phyloP scores from a whole-genome alignment of 2,888 invertebrate species.

The Drosophila meridiana region DNA sequence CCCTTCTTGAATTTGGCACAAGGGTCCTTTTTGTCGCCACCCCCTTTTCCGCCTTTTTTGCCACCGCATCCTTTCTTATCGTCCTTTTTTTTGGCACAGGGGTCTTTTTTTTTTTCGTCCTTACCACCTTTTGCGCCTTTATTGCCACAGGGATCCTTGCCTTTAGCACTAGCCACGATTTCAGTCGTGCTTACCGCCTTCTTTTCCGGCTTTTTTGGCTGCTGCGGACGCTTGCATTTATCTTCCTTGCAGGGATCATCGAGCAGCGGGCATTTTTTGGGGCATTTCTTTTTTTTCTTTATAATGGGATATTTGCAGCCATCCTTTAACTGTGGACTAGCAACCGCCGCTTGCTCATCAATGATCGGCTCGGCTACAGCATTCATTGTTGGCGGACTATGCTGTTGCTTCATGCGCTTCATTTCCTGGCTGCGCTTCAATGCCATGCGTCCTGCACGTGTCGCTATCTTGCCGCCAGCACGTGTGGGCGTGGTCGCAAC shows the following conservation, averaged over 20 bases:
- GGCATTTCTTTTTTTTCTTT: slow-evolving; percentile 67
- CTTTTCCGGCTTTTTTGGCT: slow-evolving; percentile 20
- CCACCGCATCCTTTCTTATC: no score
- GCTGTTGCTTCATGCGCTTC: slow-evolving; percentile 36
- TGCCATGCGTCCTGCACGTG: slow-evolving; percentile 33
- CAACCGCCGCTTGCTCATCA: not conserved
- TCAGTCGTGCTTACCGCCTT: slow-evolving; percentile 14
- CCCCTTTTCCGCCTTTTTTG: slow-evolving; percentile 19
- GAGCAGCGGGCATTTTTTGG: slow-evolving; percentile 55
- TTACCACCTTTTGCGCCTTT: slow-evolving; percentile 16
- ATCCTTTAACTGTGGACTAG: slow-evolving; percentile 43
- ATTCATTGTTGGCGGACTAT: slow-evolving; percentile 5
- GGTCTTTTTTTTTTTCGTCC: slow-evolving; percentile 12
- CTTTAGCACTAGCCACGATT: slow-evolving; percentile 32
- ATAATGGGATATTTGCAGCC: slow-evolving; percentile 67
- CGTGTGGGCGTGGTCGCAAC: no score
- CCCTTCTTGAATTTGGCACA: slow-evolving; percentile 12
- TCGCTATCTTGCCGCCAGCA: not conserved
- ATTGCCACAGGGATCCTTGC: slow-evolving; percentile 21
- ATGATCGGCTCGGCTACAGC: slow-evolving; percentile 9
- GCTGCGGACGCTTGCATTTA: slow-evolving; percentile 45
- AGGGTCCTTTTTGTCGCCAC: slow-evolving; percentile 14
- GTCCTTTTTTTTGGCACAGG: slow-evolving; percentile 1
- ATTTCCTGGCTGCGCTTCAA: slow-evolving; percentile 42
- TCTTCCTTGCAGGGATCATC: slow-evolving; percentile 65